Evolutionary conservation across 2,888 invertebrate species (phyloP), one percentile per base, ranked within the genome.

Genomic region (Rugalucina vietnamica): DNA sequence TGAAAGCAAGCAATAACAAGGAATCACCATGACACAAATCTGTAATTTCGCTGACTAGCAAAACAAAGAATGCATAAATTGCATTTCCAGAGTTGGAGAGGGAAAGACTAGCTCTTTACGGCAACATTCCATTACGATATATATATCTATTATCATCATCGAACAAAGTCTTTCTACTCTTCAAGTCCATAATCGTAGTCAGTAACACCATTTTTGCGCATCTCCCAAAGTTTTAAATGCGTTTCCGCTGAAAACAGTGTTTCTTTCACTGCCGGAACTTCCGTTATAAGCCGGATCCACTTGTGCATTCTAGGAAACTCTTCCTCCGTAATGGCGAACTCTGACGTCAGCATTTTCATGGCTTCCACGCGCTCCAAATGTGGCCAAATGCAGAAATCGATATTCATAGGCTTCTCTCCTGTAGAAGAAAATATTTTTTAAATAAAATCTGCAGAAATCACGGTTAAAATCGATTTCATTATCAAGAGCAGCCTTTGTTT

Each of bases 361-460:
- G 74, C 60, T 12, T 72, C 50, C 0, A 84, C 36, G 50, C 86
- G 74, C 65, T 89, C 85, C 18, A 81, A 76, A 79, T 88, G 86
- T 18, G 90, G 90, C 86, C 86, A 90, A 27, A 90, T 37, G 43
- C 80, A 32, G n/a, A 84, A 81, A 76, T 90, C 88, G 0, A 90
- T 8, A 84, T 88, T 89, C 27, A 60, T 69, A 0, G 83, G 80
- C 5, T 72, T 60, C 2, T 84, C 80, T 36, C 90, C 90, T 90
- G 65, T 0, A 82, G 81, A 54, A 77, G 50, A 12, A 18, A 43
- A 43, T 12, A 71, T n/a, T 1, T 37, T 4, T 4, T n/a, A n/a
- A 43, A 43, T 43, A 43, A 12, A 43, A 12, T 8, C 18, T 18
- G 8, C 8, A 12, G 10, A 43, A 43, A 12, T 12, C 8, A 43